Evolutionary conservation across 2,888 invertebrate species (phyloP).

Genomic region (Stenolophus ochropezus): DNA sequence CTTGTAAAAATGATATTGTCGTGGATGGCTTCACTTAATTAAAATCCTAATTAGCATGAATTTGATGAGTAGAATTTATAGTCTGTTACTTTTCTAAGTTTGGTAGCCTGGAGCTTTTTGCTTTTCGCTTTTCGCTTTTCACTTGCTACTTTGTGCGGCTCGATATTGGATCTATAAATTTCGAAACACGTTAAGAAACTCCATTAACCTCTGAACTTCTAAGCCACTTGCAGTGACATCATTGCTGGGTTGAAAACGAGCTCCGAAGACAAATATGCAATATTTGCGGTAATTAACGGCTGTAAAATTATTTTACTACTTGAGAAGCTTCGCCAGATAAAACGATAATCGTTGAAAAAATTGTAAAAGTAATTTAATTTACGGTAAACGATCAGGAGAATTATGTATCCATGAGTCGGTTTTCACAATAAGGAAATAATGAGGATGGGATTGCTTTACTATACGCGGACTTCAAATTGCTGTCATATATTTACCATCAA

Average conservation of each 20-base stretch:
- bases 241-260: constrained; percentile 42
- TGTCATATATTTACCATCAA: background rate
- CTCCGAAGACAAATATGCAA: constrained; percentile 20
- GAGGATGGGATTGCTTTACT: background rate
- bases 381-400: constrained; percentile 11
- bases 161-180: constrained; percentile 57
- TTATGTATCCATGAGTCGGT: background rate
- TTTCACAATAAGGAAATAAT: constrained; percentile 24
- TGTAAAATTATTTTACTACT: constrained; percentile 48
- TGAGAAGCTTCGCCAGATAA: constrained; percentile 21
- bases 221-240: constrained; percentile 58
- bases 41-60: constrained; percentile 23
- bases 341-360: constrained; percentile 18
- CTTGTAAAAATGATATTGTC: constrained; percentile 23
- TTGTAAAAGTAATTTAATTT: constrained; percentile 14
- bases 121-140: constrained; percentile 22
- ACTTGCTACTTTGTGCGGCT: constrained; percentile 25
- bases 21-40: constrained; percentile 1
- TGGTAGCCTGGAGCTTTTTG: background rate
- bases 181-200: constrained; percentile 57
- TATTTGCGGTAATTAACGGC: constrained; percentile 46
- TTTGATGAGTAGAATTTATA: constrained; percentile 15
- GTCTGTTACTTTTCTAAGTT: constrained; percentile 1
- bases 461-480: background rate
- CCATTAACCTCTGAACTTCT: constrained; percentile 59